Percentiles rank a stretch among this genome's conserved stretches.
Conservation (phyloP, 2,113 vertebrate genomes). For the Psettodes erumei region DNA sequence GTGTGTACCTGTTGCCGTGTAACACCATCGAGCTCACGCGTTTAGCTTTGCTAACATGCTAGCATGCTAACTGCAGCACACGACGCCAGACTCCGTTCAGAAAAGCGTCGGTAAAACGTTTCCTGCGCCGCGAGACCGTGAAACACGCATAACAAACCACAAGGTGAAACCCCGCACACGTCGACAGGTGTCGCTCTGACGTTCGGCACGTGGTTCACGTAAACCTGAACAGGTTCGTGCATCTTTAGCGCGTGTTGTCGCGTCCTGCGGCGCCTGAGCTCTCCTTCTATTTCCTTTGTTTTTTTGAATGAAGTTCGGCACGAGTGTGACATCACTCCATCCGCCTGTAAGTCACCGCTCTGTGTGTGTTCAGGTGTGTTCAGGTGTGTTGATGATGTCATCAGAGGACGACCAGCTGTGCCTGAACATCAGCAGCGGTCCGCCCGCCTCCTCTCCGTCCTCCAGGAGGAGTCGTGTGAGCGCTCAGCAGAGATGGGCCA, state of each 20-base stretch:
- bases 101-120: background rate
- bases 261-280: no score
- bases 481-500: slow-evolving; percentile 43
- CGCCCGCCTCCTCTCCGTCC: background rate
- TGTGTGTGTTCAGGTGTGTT: background rate
- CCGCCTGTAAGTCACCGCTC: background rate
- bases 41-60: no score
- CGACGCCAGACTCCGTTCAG: background rate
- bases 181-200: accelerated
- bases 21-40: no score
- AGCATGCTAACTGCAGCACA: background rate
- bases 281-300: no score
- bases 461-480: slow-evolving; percentile 26
- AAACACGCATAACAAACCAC: background rate
- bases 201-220: no score
- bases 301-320: no score
- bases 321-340: no score
- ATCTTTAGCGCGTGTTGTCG: no score
- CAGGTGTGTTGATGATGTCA: slow-evolving; percentile 52
- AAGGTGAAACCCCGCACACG: accelerated
- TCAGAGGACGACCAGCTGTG: slow-evolving; percentile 53
- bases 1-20: no score
- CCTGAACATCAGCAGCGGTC: slow-evolving; percentile 59
- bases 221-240: no score
- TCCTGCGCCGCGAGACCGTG: background rate